A percentile compares a stretch with the other conserved stretches of the same genome.
Conservation (phyloP, 2,113 vertebrate genomes). For the Bubo blakistoni region DNA sequence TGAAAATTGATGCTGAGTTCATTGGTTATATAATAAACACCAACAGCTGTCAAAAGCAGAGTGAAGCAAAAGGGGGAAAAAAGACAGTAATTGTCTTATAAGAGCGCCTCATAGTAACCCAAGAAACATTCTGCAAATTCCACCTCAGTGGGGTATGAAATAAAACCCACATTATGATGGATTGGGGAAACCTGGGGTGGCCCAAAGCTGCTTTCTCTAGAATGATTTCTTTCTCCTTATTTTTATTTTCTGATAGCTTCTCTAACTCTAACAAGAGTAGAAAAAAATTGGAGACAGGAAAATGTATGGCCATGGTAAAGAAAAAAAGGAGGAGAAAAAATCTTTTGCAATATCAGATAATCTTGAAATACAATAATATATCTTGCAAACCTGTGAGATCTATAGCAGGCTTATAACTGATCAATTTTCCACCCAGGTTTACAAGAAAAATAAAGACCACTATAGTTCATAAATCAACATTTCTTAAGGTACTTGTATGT, state of each 20-base stretch:
- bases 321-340: neutral
- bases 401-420: slow-evolving; percentile 62
- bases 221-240: slow-evolving; percentile 76
- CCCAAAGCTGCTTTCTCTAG: slow-evolving; percentile 66
- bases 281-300: slow-evolving; percentile 17
- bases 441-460: slow-evolving; percentile 58
- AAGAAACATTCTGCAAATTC: slow-evolving; percentile 68
- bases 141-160: slow-evolving; percentile 48
- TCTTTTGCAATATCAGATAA: slow-evolving; percentile 52
- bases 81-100: slow-evolving; percentile 78
- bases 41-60: slow-evolving; percentile 54
- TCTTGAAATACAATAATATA: slow-evolving; percentile 62
- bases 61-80: slow-evolving; percentile 27
- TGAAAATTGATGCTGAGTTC: neutral
- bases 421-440: slow-evolving; percentile 68
- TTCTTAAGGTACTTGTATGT: slow-evolving; percentile 13
- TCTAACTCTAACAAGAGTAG: slow-evolving; percentile 66
- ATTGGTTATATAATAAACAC: neutral
- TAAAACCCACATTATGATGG: slow-evolving; percentile 71
- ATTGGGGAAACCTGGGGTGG: slow-evolving; percentile 71
- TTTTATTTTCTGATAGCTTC: slow-evolving; percentile 68
- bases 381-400: slow-evolving; percentile 54
- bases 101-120: slow-evolving; percentile 69
- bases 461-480: slow-evolving; percentile 65
- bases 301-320: slow-evolving; percentile 22